A percentile compares a stretch with the other conserved stretches of the same genome.
Conservation (phyloP, 2,888 invertebrate species). For the Ichneumoninae sp. region DNA sequence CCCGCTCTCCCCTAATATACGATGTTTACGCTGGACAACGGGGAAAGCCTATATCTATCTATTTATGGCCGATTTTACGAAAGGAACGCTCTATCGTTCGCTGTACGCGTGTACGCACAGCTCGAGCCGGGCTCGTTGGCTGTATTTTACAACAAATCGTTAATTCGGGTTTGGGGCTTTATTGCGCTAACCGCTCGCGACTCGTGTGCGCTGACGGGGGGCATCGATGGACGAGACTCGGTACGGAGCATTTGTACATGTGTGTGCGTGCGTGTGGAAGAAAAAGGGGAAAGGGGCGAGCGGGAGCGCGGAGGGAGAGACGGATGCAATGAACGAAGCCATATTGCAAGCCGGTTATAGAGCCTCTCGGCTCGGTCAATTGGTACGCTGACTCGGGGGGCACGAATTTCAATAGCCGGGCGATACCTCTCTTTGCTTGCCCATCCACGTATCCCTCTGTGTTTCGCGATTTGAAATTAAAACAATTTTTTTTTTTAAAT, state of each 20-base stretch:
- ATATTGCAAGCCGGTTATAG: conserved; percentile 66
- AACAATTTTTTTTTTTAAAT: no score
- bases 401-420: conserved; percentile 58
- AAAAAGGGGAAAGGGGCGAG: conserved; percentile 2
- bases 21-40: background rate
- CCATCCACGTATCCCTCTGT: conserved; percentile 13
- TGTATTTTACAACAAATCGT: conserved; percentile 59
- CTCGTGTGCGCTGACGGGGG: conserved; percentile 6
- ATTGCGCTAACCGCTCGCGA: conserved; percentile 46
- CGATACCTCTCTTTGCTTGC: conserved; percentile 20
- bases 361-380: conserved; percentile 64
- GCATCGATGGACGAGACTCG: background rate
- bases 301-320: conserved; percentile 12
- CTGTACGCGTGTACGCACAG: background rate
- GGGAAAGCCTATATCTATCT: background rate
- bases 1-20: no score
- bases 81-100: background rate
- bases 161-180: conserved; percentile 53
- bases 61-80: background rate
- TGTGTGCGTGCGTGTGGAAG: background rate
- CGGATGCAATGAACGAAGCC: conserved; percentile 63
- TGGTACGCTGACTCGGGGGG: conserved; percentile 56
- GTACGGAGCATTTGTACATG: background rate
- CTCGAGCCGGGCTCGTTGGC: conserved; percentile 9
- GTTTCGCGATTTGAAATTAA: conserved; percentile 23